Evolutionary conservation across 2,888 invertebrate genomes (phyloP).

Genomic region (Drosophila nigricruria): DNA sequence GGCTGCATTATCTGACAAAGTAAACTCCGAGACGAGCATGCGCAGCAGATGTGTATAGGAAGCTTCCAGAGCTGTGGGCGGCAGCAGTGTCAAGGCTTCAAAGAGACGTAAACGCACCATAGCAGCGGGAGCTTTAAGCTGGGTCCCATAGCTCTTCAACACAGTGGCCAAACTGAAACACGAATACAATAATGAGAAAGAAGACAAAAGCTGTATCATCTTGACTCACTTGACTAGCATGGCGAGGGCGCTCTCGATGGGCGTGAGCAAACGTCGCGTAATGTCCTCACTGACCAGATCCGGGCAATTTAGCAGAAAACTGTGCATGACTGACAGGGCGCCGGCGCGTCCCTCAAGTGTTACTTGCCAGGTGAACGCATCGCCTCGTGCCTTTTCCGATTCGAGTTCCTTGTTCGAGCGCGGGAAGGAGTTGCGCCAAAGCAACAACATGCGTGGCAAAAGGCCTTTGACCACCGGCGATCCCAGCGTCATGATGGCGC

Average conservation of each 20-base stretch:
- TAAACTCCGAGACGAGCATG: constrained; percentile 97
- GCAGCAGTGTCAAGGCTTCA: constrained; percentile 92
- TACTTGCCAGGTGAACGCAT: constrained; percentile 99
- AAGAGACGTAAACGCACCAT: constrained; percentile 97
- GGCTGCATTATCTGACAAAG: constrained; percentile 96
- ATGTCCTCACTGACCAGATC: constrained; percentile 97
- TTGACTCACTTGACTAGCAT: constrained; percentile 95
- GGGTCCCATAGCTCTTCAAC: constrained; percentile 94
- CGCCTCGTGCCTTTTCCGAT: constrained; percentile 97
- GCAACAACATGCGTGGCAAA: constrained; percentile 95
- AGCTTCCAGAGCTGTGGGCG: constrained; percentile 92
- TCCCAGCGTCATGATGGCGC: constrained; percentile 97
- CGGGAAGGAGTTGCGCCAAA: constrained; percentile 99
- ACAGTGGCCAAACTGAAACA: constrained; percentile 91
- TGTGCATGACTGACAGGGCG: constrained; percentile 97
- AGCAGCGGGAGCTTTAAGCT: constrained; percentile 97
- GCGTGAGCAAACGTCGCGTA: constrained; percentile 93
- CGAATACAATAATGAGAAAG: neutral
- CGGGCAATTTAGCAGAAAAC: constrained; percentile 95
- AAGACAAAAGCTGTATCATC: neutral
- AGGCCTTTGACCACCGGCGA: constrained; percentile 96
- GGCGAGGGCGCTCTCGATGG: constrained; percentile 97
- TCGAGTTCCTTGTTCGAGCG: constrained; percentile 98
- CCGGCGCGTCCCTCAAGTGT: constrained; percentile 98
- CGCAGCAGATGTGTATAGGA: constrained; percentile 95